These are phyloP conservation scores for Sepioteuthis lessoniana DNA, from an alignment of 2,888 invertebrate genomes.

Conservation along the genomic window DNA sequence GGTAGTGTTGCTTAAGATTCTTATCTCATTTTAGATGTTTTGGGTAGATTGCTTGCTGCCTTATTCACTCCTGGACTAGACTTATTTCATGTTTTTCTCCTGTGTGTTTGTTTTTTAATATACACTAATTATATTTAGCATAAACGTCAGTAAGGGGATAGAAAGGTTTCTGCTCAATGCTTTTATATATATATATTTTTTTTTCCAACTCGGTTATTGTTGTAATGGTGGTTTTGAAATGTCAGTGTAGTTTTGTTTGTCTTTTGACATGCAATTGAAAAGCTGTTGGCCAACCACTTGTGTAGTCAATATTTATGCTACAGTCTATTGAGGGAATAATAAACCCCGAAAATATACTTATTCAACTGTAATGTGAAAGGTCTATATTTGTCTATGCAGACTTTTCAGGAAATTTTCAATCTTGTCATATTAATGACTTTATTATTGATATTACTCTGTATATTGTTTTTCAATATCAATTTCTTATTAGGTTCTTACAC, in stretches of 20 bases:
- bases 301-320: neutral
- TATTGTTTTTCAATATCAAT: neutral
- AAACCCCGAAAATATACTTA: neutral
- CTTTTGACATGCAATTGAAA: too few species aligned
- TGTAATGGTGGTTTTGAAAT: too few species aligned
- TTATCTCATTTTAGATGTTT: neutral
- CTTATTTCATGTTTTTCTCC: neutral
- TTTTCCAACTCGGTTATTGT: too few species aligned
- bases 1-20: neutral
- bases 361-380: neutral
- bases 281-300: neutral
- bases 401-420: neutral
- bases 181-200: too few species aligned
- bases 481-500: neutral
- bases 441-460: neutral
- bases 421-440: neutral
- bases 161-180: neutral
- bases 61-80: neutral
- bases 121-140: neutral
- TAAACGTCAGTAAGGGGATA: neutral
- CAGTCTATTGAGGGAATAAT: neutral
- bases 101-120: neutral
- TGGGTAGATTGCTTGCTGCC: neutral
- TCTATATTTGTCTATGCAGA: neutral
- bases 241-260: too few species aligned